Conservation (phyloP, 1,140 invertebrate species). For the Calliphora vicina region DNA sequence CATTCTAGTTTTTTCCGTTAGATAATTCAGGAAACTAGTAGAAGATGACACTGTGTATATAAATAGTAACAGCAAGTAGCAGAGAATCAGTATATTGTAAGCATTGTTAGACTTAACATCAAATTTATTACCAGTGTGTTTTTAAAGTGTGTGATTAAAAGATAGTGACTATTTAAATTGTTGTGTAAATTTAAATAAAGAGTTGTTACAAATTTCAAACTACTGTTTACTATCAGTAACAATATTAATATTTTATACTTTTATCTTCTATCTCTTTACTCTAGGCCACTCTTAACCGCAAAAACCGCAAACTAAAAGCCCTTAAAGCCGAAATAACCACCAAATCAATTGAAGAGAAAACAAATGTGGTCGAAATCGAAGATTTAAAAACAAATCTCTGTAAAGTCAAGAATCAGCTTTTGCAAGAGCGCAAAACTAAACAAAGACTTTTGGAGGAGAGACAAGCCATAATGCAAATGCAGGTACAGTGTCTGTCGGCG, state of each 20-base stretch:
- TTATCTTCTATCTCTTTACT: not conserved
- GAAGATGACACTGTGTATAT: too few species aligned
- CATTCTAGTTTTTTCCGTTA: too few species aligned
- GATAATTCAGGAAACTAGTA: too few species aligned
- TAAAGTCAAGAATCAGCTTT: conserved; percentile 52
- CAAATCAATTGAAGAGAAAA: conserved; percentile 51
- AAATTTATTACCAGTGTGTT: too few species aligned
- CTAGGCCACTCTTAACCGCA: conserved; percentile 50
- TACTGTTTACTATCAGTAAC: too few species aligned
- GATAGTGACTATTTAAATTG: too few species aligned
- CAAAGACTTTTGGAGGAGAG: conserved; percentile 58
- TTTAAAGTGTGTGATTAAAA: too few species aligned
- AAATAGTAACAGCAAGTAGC: too few species aligned
- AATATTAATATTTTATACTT: not conserved
- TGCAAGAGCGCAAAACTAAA: conserved; percentile 58
- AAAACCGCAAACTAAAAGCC: conserved; percentile 59
- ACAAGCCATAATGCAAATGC: conserved; percentile 54
- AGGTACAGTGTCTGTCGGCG: conserved; percentile 56
- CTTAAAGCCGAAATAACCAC: conserved; percentile 54
- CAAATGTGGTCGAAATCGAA: conserved; percentile 48
- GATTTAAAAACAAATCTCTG: conserved; percentile 51
- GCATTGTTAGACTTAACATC: too few species aligned
- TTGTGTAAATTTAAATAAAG: too few species aligned
- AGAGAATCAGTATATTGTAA: too few species aligned
- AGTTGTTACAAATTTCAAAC: too few species aligned